Evolutionary conservation across 2,888 invertebrate species (phyloP), one percentile per base, ranked within the genome.

Genomic region (Dexiosoma caninum): DNA sequence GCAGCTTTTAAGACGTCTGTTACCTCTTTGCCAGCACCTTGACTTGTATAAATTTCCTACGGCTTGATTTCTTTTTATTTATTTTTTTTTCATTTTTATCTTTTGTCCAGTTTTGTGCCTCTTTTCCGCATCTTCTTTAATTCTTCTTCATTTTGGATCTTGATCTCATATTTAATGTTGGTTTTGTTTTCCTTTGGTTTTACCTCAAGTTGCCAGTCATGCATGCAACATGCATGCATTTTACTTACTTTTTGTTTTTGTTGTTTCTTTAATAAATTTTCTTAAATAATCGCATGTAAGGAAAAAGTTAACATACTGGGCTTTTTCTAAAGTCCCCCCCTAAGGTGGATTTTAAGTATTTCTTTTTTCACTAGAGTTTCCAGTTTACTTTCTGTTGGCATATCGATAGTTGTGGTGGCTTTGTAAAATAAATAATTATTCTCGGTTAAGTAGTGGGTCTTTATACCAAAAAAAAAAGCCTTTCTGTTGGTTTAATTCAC

Each of bases 181-280:
- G 37, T 75, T 71, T 66, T 66, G 57, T 67, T 69, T 69, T 30
- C 75, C 37, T 59, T 59, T 21, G 57, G 55, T 44, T n/a, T 8
- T 46, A 49, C 46, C 55, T 72, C 69, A 76, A 69, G 72, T 74
- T 69, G 77, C 81, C 72, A 72, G 77, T 81, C 64, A 69, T 64
- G 64, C 74, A 60, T 72, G 46, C 49, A 27, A 6, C 27, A 27
- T 27, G 27, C 6, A 32, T 55, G 70, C 32, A 21, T 14, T 46
- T 35, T 72, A 51, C 49, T 37, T 66, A 42, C 59, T 64, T 16
- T 7, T 49, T 40, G 19, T 5, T 49, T 40, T 42, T 49, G 40
- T 37, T 57, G 32, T 12, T 16, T 53, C 16, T n/a, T 8, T 16
- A 10, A 8, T 46, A 30, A 40, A 62, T 53, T 72, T 72, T 62